Evolutionary conservation across 2,797 vertebrate species (phyloP).

Genomic region (Pseudochirops corinnae): DNA sequence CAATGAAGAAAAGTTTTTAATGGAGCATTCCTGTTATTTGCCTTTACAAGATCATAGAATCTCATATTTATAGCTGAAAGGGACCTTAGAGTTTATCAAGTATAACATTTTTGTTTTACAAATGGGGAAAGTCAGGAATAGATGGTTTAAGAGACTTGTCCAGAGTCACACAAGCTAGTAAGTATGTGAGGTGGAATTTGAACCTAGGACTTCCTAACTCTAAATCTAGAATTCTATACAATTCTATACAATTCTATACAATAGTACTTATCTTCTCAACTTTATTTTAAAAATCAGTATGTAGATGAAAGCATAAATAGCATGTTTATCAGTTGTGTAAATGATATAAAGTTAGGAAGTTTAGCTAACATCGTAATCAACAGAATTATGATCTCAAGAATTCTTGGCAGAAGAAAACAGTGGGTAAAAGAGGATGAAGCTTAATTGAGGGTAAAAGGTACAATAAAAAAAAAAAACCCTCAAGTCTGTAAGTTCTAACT

Average conservation of each 20-base stretch:
- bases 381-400: neutral
- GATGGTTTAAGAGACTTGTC: neutral
- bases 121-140: neutral
- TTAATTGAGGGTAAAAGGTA: neutral
- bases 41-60: neutral
- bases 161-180: neutral
- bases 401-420: neutral
- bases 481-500: neutral
- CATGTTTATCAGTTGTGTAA: neutral
- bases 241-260: neutral
- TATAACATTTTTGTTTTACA: neutral
- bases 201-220: neutral
- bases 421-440: neutral
- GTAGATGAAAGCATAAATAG: neutral
- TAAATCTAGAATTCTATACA: neutral
- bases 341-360: neutral
- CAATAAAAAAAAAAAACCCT: neutral
- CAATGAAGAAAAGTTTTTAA: neutral
- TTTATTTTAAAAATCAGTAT: neutral
- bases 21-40: neutral
- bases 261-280: neutral
- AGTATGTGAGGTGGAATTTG: neutral
- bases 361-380: neutral
- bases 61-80: neutral
- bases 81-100: neutral